phyloP scores from a whole-genome alignment of 92 coral and sea anemone species.

The Palythoa heliodiscus region DNA sequence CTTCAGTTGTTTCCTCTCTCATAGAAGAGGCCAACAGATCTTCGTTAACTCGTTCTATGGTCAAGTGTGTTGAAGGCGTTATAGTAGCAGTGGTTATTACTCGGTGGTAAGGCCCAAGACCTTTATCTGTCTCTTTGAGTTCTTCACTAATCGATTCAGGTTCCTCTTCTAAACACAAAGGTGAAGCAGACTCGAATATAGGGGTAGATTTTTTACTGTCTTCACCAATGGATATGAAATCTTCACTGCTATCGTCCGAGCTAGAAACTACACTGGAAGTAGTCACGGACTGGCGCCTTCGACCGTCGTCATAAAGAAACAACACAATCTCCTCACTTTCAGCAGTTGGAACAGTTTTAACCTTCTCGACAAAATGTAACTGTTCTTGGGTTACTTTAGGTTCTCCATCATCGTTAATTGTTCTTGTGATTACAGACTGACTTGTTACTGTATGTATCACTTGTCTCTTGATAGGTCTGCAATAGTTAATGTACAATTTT shows the following conservation, averaged over 20 bases:
- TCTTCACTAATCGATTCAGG: neutral
- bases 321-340: slow-evolving; percentile 25
- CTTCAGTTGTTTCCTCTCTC: slow-evolving; percentile 11
- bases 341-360: slow-evolving; percentile 5
- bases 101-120: neutral
- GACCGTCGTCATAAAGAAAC: slow-evolving; percentile 22
- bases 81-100: slow-evolving; percentile 16
- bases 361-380: slow-evolving; percentile 27
- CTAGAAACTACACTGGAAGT: slow-evolving; percentile 23
- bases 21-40: slow-evolving; percentile 1
- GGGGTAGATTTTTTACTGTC: neutral
- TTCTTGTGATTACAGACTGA: slow-evolving; percentile 38
- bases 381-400: slow-evolving; percentile 14
- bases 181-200: slow-evolving; percentile 35
- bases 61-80: slow-evolving; percentile 39
- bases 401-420: slow-evolving; percentile 2
- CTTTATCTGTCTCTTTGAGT: slow-evolving; percentile 7
- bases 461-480: slow-evolving; percentile 47
- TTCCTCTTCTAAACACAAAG: slow-evolving; percentile 18
- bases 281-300: slow-evolving; percentile 22
- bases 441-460: slow-evolving; percentile 53
- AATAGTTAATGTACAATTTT: slow-evolving; percentile 52
- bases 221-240: neutral
- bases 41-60: slow-evolving; percentile 20
- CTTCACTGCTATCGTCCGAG: neutral